Conservation (phyloP, 35 echinoderm and acorn worm species). For the Heliocidaris erythrogramma region DNA sequence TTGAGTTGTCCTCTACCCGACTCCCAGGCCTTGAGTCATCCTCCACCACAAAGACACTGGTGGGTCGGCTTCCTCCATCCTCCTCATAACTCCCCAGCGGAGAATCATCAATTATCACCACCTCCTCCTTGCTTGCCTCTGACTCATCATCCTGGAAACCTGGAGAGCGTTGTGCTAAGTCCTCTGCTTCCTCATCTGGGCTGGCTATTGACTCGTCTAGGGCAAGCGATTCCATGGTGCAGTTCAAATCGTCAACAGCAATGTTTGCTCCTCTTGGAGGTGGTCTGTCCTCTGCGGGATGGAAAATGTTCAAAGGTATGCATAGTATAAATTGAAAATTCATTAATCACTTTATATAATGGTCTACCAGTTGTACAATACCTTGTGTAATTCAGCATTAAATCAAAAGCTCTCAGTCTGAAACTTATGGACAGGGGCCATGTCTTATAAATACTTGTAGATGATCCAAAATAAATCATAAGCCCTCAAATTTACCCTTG, state of each 20-base stretch:
- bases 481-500: too few relatives aligned
- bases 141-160: background rate
- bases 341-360: background rate
- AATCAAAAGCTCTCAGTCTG: too few relatives aligned
- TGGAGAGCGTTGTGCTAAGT: background rate
- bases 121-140: background rate
- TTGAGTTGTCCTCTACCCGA: background rate
- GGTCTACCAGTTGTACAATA: background rate
- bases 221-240: slow-evolving; percentile 34
- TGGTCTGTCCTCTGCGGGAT: background rate
- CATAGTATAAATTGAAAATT: background rate
- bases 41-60: slow-evolving; percentile 29
- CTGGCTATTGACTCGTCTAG: background rate
- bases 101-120: background rate
- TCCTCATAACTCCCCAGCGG: background rate
- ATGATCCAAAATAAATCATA: too few relatives aligned
- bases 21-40: slow-evolving; percentile 23
- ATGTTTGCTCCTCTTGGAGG: slow-evolving; percentile 8
- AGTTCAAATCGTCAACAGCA: slow-evolving; percentile 23
- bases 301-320: background rate
- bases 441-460: too few relatives aligned
- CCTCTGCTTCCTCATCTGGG: background rate
- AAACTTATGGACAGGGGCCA: too few relatives aligned
- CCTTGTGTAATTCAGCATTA: too few relatives aligned
- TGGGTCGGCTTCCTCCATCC: background rate